Evolutionary conservation across 2,888 invertebrate genomes (phyloP).

Genomic region (Tuberolachnus salignus): DNA sequence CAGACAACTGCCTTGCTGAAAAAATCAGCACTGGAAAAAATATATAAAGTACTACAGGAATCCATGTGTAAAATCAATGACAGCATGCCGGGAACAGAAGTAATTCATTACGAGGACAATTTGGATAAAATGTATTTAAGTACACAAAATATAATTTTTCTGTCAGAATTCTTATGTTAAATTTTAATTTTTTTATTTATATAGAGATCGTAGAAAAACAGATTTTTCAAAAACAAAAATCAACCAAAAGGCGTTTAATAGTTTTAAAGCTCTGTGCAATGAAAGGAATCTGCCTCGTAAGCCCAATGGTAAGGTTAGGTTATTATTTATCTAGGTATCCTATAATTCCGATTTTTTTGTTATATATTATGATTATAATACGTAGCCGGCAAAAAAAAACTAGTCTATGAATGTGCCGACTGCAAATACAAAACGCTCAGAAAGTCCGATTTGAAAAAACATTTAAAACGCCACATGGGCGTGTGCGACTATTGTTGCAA

Average conservation of each 20-base stretch:
- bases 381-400: conserved; percentile 18
- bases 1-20: conserved; percentile 25
- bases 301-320: neutral
- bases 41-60: conserved; percentile 29
- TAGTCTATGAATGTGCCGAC: conserved; percentile 27
- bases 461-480: conserved; percentile 50
- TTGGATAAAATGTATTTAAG: neutral
- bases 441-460: conserved; percentile 52
- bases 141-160: neutral
- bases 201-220: neutral
- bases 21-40: conserved; percentile 44
- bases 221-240: neutral
- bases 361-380: neutral
- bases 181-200: neutral
- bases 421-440: conserved; percentile 44
- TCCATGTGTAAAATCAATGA: conserved; percentile 41
- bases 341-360: neutral
- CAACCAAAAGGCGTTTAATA: conserved; percentile 32
- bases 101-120: neutral
- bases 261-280: conserved; percentile 39
- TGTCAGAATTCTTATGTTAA: neutral
- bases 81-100: neutral
- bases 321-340: neutral
- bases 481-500: conserved; percentile 40
- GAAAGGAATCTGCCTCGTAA: conserved; percentile 24